Base-by-base conservation (phyloP, 1,140 invertebrate genomes). In the Habropoda laboriosa region DNA sequence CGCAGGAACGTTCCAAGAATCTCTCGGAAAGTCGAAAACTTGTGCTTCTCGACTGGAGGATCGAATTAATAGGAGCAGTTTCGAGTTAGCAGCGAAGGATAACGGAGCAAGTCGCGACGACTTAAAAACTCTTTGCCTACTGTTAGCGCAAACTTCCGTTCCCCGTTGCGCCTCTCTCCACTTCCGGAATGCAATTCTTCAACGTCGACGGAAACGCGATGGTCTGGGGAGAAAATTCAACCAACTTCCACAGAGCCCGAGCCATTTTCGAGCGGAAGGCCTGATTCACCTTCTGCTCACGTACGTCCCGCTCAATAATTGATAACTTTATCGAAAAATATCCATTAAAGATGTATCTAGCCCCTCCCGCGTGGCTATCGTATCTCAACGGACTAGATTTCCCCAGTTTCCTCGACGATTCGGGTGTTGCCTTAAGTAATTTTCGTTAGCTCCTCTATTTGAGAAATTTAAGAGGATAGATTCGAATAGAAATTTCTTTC, bases 181-280 rank as follows among this genome's bases (percentile, higher is more conserved):
- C 55, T 77, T 38, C 74, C 38, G 57, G 64, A 64, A 81, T 82
- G 72, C 77, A 84, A 81, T 85, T 85, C 84, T 82, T 82, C 70
- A 80, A 72, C 61, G 84, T 82, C 84, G 58, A 85, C 83, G 79
- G 68, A 79, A 74, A 86, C 83, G 74, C 83, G 79, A 85, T 86
- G 68, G 83, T 47, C 42, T 58, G 72, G 27, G 63, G 40, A 67
- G 78, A 75, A 67, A 86, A 85, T 71, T 79, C 74, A 40, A 35
- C 67, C 57, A 81, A 85, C 58, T 85, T 81, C 49, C 74, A 49
- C 49, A 38, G n/a, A 49, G 21, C 24, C 10, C 75, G 45, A 24
- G 66, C 27, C 72, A 81, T 82, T 81, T 79, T 81, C 80, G 49
- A 71, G 68, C 72, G 63, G 42, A 64, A 77, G 42, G 35, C 64